phyloP scores from a whole-genome alignment of 2,888 invertebrate species.

The Rhaphigaster nebulosa region DNA sequence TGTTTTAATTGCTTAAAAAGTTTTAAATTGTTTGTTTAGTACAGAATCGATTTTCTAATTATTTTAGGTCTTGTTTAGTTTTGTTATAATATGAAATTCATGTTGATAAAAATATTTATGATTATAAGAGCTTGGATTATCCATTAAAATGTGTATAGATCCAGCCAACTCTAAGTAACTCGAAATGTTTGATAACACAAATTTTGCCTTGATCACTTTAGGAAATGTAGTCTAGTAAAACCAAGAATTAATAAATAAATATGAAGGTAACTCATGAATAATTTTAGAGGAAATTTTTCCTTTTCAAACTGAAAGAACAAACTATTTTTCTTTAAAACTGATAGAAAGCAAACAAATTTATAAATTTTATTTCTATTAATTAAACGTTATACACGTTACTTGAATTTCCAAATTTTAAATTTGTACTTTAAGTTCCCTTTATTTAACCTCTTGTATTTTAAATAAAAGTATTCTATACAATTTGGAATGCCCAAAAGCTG shows the following conservation, averaged over 20 bases:
- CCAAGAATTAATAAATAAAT: too few relatives aligned
- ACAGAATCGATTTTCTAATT: background rate
- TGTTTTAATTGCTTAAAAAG: too few relatives aligned
- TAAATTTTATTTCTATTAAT: background rate
- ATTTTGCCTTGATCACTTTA: background rate
- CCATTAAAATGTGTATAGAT: background rate
- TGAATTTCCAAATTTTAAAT: background rate
- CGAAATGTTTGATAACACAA: background rate
- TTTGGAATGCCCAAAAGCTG: background rate
- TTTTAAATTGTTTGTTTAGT: background rate
- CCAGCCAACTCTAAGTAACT: background rate
- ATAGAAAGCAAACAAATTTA: background rate
- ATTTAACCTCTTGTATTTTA: background rate
- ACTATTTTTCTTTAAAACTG: background rate
- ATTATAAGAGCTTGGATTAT: background rate
- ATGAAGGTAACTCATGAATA: background rate
- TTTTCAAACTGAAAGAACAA: background rate
- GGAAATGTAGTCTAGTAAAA: background rate
- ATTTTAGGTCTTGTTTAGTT: background rate
- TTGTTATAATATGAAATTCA: background rate
- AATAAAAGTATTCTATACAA: background rate
- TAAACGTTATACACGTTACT: background rate
- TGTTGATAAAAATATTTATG: background rate
- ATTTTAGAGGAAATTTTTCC: background rate
- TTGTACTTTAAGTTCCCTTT: background rate